These are phyloP conservation scores for Liasis olivaceus DNA, from an alignment of 2,797 vertebrate species.

Conservation along the genomic window DNA sequence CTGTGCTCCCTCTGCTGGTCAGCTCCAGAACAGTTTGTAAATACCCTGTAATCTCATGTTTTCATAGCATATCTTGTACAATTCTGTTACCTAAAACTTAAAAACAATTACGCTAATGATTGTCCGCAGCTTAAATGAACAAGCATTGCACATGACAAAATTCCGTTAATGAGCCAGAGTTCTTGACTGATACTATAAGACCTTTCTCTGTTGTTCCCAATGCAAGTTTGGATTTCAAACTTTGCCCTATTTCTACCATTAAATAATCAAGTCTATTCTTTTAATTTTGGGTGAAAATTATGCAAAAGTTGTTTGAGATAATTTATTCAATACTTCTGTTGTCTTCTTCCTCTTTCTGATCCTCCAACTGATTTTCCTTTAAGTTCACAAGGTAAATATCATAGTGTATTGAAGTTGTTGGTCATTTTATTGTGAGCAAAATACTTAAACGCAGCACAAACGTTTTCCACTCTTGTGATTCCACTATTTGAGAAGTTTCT, in stretches of 20 bases:
- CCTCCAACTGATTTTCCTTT: background rate
- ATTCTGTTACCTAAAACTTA: background rate
- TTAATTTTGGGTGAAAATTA: background rate
- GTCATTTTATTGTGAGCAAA: background rate
- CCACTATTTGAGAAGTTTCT: background rate
- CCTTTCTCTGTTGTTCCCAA: background rate
- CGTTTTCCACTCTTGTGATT: background rate
- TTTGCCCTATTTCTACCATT: background rate
- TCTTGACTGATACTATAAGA: background rate
- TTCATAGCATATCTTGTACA: background rate
- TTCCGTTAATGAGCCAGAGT: background rate
- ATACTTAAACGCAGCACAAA: background rate
- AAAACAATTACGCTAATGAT: background rate
- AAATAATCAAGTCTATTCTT: background rate
- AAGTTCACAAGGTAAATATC: background rate
- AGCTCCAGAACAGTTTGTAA: background rate
- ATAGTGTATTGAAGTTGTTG: background rate
- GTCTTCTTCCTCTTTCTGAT: background rate
- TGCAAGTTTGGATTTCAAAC: background rate
- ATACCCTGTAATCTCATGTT: background rate
- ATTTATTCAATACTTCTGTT: background rate
- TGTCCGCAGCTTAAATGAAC: background rate
- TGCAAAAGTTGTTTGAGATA: background rate
- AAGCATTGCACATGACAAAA: background rate
- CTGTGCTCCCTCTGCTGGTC: constrained; percentile 26